phyloP scores from a whole-genome alignment of 2,113 vertebrate species.

The Serilophus lunatus region DNA sequence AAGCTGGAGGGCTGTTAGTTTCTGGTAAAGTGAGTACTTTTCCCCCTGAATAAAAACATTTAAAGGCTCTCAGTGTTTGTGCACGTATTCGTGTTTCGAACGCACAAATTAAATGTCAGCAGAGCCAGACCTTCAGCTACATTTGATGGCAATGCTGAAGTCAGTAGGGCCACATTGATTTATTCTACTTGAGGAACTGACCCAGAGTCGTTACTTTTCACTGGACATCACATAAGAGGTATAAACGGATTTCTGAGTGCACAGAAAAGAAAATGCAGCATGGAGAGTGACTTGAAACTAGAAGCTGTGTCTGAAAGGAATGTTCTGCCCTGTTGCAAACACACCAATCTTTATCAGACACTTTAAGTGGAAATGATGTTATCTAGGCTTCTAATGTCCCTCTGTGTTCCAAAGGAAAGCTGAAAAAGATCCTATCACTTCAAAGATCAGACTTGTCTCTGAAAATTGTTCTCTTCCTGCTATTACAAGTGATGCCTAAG shows the following conservation, averaged over 20 bases:
- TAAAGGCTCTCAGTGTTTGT: not conserved
- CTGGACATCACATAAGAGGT: not conserved
- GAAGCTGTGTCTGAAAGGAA: not conserved
- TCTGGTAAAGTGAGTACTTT: conserved; percentile 33
- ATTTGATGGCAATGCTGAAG: not conserved
- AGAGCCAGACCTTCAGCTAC: not conserved
- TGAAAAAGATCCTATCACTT: not conserved
- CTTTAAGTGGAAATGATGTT: not conserved
- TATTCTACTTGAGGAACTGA: not conserved
- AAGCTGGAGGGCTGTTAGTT: conserved; percentile 12
- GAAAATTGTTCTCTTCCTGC: not conserved
- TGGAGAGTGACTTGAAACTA: not conserved
- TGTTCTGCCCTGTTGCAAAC: not conserved
- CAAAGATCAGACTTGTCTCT: not conserved
- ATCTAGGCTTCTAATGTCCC: not conserved
- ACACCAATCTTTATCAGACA: not conserved
- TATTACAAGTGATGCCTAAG: not conserved
- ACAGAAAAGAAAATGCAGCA: not conserved
- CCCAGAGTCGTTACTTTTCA: conserved; percentile 1
- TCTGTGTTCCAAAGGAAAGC: not conserved
- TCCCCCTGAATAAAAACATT: conserved; percentile 31
- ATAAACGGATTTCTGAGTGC: not conserved
- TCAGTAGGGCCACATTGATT: not conserved
- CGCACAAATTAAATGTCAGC: not conserved
- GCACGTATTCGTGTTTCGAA: not conserved